phyloP scores from a whole-genome alignment of 1,140 invertebrate genomes.

The Acromyrmex charruanus region DNA sequence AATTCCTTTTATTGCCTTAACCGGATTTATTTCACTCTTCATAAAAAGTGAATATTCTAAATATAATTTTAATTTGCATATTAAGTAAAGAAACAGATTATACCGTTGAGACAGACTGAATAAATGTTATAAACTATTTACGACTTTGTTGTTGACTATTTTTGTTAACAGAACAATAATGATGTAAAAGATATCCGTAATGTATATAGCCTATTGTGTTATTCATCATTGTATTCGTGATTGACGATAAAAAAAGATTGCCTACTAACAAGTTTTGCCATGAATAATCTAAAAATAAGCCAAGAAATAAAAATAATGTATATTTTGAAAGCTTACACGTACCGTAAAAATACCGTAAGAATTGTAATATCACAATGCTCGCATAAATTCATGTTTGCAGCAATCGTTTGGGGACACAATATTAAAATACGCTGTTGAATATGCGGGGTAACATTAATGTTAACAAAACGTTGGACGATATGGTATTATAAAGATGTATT shows the following conservation, averaged over 20 bases:
- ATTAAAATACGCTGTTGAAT: slow-evolving; percentile 45
- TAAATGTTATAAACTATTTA: neutral
- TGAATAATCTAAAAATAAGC: slow-evolving; percentile 2
- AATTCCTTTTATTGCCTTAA: neutral
- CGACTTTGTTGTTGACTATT: neutral
- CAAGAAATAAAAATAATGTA: neutral
- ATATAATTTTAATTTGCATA: slow-evolving; percentile 29
- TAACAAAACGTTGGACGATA: slow-evolving; percentile 54
- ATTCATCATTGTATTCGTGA: neutral
- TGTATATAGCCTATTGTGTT: neutral
- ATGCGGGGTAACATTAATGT: slow-evolving; percentile 51
- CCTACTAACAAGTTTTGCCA: neutral
- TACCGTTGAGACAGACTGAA: neutral
- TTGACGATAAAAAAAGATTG: slow-evolving; percentile 8
- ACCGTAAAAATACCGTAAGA: neutral
- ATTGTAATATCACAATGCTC: slow-evolving; percentile 2
- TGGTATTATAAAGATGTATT: slow-evolving; percentile 62
- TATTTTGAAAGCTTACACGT: neutral
- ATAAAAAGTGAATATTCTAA: neutral
- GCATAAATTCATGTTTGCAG: slow-evolving; percentile 39
- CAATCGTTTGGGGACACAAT: slow-evolving; percentile 17
- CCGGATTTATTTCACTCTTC: neutral
- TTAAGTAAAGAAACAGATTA: neutral
- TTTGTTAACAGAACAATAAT: neutral
- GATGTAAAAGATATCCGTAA: neutral